A percentile compares a stretch with the other conserved stretches of the same genome.
Evolutionary conservation across 2,113 vertebrate species (phyloP).

Genomic region (Poeciliopsis retropinna): DNA sequence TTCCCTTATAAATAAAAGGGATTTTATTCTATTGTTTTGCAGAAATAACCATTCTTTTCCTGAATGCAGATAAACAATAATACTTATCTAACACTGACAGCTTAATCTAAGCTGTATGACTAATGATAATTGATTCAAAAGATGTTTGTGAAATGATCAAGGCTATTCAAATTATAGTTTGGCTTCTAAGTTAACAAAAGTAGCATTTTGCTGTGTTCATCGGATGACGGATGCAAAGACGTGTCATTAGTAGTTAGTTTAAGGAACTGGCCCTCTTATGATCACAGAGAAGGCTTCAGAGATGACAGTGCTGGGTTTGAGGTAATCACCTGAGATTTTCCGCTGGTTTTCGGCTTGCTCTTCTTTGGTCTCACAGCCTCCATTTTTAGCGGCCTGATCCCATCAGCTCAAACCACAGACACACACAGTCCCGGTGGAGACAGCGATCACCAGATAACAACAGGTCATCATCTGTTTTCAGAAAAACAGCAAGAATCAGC

Average conservation of each 20-base stretch:
- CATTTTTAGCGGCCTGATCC: slow-evolving; percentile 64
- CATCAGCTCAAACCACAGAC: slow-evolving; percentile 38
- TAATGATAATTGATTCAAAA: not conserved
- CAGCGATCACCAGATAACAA: slow-evolving; percentile 14
- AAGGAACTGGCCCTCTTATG: not conserved
- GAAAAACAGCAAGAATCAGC: slow-evolving; percentile 7
- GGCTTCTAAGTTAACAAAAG: too few species aligned
- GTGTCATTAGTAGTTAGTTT: not conserved
- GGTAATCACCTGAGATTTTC: slow-evolving; percentile 75
- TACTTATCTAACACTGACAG: not conserved
- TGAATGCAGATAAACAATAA: not conserved
- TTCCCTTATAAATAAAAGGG: too few species aligned
- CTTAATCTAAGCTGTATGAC: not conserved
- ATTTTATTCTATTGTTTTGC: too few species aligned
- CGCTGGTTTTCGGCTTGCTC: slow-evolving; percentile 70
- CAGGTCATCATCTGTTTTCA: slow-evolving; percentile 12
- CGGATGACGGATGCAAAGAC: not conserved
- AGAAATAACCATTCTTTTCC: too few species aligned
- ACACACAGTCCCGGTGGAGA: slow-evolving; percentile 18
- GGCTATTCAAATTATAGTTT: not conserved
- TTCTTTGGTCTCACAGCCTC: slow-evolving; percentile 82
- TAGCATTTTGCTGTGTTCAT: not conserved
- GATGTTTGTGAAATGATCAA: not conserved
- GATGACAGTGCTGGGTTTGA: not conserved
- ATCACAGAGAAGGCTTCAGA: not conserved